Conservation (phyloP, 1,140 invertebrate genomes). For the Popillia japonica region DNA sequence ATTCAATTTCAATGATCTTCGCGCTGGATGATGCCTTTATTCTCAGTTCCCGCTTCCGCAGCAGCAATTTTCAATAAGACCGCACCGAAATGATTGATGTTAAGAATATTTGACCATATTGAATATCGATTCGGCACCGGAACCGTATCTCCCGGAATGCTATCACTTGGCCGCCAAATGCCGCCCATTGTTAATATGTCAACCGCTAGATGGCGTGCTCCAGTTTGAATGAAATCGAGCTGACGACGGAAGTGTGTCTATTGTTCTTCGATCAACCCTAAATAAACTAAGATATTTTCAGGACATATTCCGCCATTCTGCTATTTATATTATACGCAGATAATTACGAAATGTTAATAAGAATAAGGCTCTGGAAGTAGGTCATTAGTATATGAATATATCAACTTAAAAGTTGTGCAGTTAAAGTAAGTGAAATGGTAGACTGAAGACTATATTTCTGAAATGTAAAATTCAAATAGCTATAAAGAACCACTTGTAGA, state of each 20-base stretch:
- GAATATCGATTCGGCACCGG: constrained; percentile 21
- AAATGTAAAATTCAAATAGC: too few relatives aligned
- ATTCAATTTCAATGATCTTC: constrained; percentile 24
- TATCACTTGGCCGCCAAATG: constrained; percentile 10
- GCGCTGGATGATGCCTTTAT: background rate
- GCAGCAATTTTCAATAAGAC: constrained; percentile 13
- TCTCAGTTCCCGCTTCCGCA: background rate
- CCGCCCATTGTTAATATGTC: constrained; percentile 25
- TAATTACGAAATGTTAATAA: background rate
- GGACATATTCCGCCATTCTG: background rate
- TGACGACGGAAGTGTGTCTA: background rate
- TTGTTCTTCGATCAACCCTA: constrained; percentile 1
- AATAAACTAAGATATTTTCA: background rate
- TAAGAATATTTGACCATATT: constrained; percentile 28
- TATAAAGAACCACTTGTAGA: too few relatives aligned
- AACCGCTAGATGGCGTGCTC: constrained; percentile 17
- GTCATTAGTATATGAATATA: too few relatives aligned
- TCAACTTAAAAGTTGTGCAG: too few relatives aligned
- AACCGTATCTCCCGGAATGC: background rate
- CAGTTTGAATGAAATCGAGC: background rate
- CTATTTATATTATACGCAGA: background rate
- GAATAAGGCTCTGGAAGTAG: too few relatives aligned
- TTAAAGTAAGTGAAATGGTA: too few relatives aligned
- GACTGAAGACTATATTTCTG: too few relatives aligned
- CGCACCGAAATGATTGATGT: constrained; percentile 21